Percentiles rank a stretch among this genome's conserved stretches.
These are phyloP conservation scores for Tauraco hartlaubi DNA, from an alignment of 2,797 vertebrate genomes.

Conservation along the genomic window DNA sequence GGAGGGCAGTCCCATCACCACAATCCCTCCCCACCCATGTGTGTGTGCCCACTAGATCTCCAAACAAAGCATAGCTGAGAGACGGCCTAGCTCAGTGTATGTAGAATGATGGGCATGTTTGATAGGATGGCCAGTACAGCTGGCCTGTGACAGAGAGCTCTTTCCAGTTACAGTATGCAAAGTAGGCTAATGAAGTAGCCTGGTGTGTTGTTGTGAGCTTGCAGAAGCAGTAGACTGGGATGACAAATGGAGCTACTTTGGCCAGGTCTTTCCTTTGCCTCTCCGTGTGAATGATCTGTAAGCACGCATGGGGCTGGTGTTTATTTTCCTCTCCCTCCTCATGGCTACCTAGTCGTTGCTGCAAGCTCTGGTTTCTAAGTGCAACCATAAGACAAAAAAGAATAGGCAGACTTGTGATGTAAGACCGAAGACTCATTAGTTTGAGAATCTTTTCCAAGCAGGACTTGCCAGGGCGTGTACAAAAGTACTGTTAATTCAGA, in stretches of 20 bases:
- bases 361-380: not conserved
- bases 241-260: not conserved
- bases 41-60: not conserved
- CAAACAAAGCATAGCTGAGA: not conserved
- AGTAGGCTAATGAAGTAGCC: not conserved
- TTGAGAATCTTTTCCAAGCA: not conserved
- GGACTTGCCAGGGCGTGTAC: not conserved
- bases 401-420: not conserved
- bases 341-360: not conserved
- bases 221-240: not conserved
- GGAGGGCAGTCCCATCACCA: not conserved
- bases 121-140: no score
- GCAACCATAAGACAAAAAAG: not conserved
- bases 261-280: not conserved
- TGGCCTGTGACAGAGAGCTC: not conserved
- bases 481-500: not conserved
- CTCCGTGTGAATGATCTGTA: not conserved
- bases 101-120: not conserved
- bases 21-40: fast-evolving
- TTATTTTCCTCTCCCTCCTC: not conserved
- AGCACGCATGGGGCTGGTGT: fast-evolving
- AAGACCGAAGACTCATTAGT: not conserved
- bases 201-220: fast-evolving
- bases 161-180: not conserved
- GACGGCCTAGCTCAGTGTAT: fast-evolving